Evolutionary conservation across 2,888 invertebrate genomes (phyloP).

Genomic region (Kuschelorhynchus macadamiae): DNA sequence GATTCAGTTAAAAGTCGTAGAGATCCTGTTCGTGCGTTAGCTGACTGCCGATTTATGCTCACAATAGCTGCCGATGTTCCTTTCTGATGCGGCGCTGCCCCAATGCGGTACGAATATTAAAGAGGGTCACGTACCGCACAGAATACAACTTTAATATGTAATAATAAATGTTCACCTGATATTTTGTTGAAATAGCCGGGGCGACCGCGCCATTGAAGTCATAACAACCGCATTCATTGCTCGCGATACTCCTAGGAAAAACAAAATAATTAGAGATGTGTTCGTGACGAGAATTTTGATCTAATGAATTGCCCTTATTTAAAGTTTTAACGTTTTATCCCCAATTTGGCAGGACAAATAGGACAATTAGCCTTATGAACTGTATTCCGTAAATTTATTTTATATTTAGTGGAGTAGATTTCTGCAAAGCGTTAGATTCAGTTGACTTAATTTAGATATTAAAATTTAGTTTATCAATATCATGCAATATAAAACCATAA

Average conservation of each 20-base stretch:
- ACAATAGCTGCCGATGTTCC: slow-evolving; percentile 43
- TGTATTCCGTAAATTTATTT: too few relatives aligned
- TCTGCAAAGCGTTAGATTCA: too few relatives aligned
- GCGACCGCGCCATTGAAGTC: slow-evolving; percentile 32
- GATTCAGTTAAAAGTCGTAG: slow-evolving; percentile 2
- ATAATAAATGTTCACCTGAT: slow-evolving; percentile 54
- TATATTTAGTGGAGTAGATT: too few relatives aligned
- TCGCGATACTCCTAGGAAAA: slow-evolving; percentile 44
- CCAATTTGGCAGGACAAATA: neutral
- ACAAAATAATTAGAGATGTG: slow-evolving; percentile 46
- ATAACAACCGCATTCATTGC: slow-evolving; percentile 45
- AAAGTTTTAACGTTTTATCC: too few relatives aligned
- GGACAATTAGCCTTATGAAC: neutral
- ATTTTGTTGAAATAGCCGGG: slow-evolving; percentile 44
- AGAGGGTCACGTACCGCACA: slow-evolving; percentile 51
- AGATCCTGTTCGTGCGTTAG: neutral
- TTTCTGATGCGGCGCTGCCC: slow-evolving; percentile 29
- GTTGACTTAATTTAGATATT: too few relatives aligned
- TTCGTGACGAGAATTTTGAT: slow-evolving; percentile 38
- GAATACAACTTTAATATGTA: slow-evolving; percentile 55
- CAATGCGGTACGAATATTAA: slow-evolving; percentile 52
- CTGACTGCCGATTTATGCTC: slow-evolving; percentile 21
- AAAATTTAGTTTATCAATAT: too few relatives aligned
- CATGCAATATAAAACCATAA: too few relatives aligned
- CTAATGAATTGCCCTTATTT: slow-evolving; percentile 23